Percentiles rank a stretch among this genome's conserved stretches.
Evolutionary conservation across 1,140 invertebrate species (phyloP).

Genomic region (Drosophila bocqueti): DNA sequence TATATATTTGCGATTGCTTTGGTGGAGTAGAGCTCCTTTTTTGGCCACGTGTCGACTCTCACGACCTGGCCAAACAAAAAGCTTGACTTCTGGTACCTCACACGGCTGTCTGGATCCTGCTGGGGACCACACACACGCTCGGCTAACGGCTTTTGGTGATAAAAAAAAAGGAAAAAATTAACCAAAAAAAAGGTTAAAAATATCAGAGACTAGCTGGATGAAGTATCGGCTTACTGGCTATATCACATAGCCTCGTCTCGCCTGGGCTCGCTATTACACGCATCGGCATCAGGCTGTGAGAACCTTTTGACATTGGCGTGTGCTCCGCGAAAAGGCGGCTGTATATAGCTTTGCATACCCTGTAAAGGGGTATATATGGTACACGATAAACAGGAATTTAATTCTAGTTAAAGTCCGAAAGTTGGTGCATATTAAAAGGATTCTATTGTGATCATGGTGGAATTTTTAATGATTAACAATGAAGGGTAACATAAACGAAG

Average conservation of each 20-base stretch:
- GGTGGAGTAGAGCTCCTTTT: background rate
- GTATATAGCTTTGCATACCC: slow-evolving; percentile 19
- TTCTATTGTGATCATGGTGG: no score
- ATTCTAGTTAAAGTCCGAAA: background rate
- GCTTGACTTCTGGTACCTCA: slow-evolving; percentile 69
- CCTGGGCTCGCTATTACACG: slow-evolving; percentile 20
- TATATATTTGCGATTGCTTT: background rate
- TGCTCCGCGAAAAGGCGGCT: slow-evolving; percentile 49
- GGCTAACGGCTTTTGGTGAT: slow-evolving; percentile 61
- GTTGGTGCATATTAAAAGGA: background rate
- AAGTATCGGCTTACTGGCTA: slow-evolving; percentile 54
- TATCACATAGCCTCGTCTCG: slow-evolving; percentile 31
- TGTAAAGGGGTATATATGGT: background rate
- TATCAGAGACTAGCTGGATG: slow-evolving; percentile 9
- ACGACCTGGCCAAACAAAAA: slow-evolving; percentile 64
- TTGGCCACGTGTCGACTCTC: slow-evolving; percentile 35
- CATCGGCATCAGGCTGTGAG: slow-evolving; percentile 51
- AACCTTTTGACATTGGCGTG: slow-evolving; percentile 80
- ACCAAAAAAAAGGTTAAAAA: background rate
- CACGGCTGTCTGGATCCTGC: background rate
- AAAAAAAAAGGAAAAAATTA: slow-evolving; percentile 4
- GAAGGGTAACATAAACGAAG: background rate
- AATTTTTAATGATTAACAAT: background rate
- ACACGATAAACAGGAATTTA: background rate
- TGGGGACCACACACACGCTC: slow-evolving; percentile 38